These are phyloP conservation scores for human DNA, from an alignment of 2,113 vertebrate species.

Conservation along the genomic window DNA sequence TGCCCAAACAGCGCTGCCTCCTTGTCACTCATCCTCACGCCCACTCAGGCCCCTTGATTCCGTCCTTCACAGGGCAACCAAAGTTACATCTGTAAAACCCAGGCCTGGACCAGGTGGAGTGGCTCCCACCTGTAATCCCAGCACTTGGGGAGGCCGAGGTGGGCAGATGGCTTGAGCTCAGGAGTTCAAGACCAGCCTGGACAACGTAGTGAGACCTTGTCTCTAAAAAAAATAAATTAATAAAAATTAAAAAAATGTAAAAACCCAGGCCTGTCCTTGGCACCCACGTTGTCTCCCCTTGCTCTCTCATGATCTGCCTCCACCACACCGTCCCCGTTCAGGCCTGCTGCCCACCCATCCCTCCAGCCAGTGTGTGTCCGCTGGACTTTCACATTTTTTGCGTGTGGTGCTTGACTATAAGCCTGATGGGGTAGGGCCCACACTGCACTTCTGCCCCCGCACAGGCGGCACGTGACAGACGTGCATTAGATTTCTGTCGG, in stretches of 20 bases:
- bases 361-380: not conserved
- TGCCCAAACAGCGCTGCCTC: not conserved
- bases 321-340: not conserved
- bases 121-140: too few relatives aligned
- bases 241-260: too few relatives aligned
- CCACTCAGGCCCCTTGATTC: not conserved
- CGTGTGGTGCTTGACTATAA: not conserved
- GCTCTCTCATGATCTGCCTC: not conserved
- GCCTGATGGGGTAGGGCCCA: not conserved
- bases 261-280: not conserved
- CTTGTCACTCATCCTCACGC: not conserved
- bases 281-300: rapidly evolving
- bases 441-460: not conserved
- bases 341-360: not conserved
- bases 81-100: not conserved
- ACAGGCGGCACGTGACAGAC: rapidly evolving
- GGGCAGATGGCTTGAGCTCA: too few relatives aligned
- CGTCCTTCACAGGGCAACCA: not conserved
- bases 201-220: too few relatives aligned
- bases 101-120: too few relatives aligned
- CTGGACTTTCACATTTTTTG: not conserved
- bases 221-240: too few relatives aligned
- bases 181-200: too few relatives aligned
- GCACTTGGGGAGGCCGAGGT: too few relatives aligned
- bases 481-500: not conserved